Base-by-base conservation (phyloP, 2,113 vertebrate species). In the Cyrtonyx montezumae region DNA sequence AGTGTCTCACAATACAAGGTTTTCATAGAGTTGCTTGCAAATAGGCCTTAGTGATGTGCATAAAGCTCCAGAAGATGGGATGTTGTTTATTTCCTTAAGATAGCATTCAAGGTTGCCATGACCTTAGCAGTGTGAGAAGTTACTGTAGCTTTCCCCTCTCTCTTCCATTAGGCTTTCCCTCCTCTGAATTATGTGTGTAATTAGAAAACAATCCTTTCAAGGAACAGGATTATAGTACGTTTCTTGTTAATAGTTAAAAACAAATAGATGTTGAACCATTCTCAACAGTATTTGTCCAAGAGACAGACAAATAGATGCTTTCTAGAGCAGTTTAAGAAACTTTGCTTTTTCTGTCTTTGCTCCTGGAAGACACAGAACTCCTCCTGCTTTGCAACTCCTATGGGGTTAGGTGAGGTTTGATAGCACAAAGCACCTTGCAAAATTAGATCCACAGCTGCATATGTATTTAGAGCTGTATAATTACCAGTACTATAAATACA, bases 101-200 rank as follows among this genome's bases (percentile, higher is more conserved):
- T 53, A 82, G 37, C 15, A 15, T 46, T 90, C 84, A 90, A 88
- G 84, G 74, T 95, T 95, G 48, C n/a, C 12, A 3, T 49, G 78
- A 93, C 77, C 43, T 87, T 86, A 81, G 43, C 42, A 74, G 19
- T 23, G 19, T 69, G 53, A 69, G 63, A 73, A 88, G 34, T 82
- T 73, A 37, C 0, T 70, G 11, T 22, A 32, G 43, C 34, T 67
- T 65, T 79, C 28, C 40, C 59, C 36, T 73, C 15, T 65, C 36
- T 37, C 67, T 9, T 62, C 25, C 2, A 0, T 28, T 67, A 84
- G 22, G 70, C n/a, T 79, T 71, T 82, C 63, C 40, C 0, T 0
- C 30, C 25, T 9, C 5, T 55, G 32, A 3, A 3, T 34, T 2
- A 0, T 37, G 30, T 63, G 11, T 87, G 28, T 56, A 53, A 21